phyloP scores from a whole-genome alignment of 2,888 invertebrate species.

The Autographa gamma region DNA sequence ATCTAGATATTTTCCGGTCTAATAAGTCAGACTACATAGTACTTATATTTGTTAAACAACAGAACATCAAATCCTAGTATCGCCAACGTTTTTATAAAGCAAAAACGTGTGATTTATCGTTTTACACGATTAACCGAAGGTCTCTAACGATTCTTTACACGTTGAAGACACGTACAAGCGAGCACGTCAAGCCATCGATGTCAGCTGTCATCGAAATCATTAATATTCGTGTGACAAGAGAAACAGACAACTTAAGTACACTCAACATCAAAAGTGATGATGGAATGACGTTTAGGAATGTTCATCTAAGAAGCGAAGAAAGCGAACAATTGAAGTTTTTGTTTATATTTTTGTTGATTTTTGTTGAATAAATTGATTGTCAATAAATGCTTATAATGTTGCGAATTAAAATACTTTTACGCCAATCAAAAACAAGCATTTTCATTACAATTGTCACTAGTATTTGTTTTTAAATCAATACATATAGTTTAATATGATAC shows the following conservation, averaged over 20 bases:
- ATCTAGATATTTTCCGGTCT: too few relatives aligned
- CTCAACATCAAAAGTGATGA: not conserved
- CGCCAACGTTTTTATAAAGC: not conserved
- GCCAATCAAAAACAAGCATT: too few relatives aligned
- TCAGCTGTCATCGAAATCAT: not conserved
- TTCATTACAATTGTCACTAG: too few relatives aligned
- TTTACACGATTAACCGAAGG: not conserved
- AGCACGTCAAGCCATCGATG: not conserved
- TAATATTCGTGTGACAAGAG: slow-evolving; percentile 2
- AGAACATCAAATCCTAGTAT: not conserved
- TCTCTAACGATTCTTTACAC: not conserved
- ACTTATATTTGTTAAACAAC: not conserved
- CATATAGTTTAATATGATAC: too few relatives aligned
- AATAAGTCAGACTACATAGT: not conserved
- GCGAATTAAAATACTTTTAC: too few relatives aligned
- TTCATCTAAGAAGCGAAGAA: not conserved
- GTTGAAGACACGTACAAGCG: not conserved
- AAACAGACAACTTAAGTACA: not conserved
- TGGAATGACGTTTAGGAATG: not conserved
- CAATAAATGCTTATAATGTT: too few relatives aligned
- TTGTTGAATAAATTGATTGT: too few relatives aligned
- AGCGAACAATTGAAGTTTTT: not conserved
- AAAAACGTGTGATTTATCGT: not conserved
- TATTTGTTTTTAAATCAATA: too few relatives aligned
- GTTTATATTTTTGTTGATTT: not conserved